Evolutionary conservation across 2,797 vertebrate genomes (phyloP), one percentile per base, ranked within the genome.

Genomic region (Enteromius argenteus): DNA sequence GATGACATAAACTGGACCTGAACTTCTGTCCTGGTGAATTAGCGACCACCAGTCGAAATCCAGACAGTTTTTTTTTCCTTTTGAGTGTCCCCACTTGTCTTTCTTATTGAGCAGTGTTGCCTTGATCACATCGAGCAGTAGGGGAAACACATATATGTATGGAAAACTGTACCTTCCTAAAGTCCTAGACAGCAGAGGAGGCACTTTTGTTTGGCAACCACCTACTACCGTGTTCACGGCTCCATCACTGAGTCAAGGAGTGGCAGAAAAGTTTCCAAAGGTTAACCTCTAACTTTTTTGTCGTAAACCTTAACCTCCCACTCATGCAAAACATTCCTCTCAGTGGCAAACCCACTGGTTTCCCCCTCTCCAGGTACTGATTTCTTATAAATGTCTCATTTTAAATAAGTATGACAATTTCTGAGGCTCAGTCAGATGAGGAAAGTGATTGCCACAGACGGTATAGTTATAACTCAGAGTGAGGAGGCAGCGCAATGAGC

Each of bases 331-430:
- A 77, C 66, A 80, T 79, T 79, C 56, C 87, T 89, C 86, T 92
- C 90, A 91, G 92, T 92, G 93, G 92, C 93, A 90, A 93, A 90
- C 91, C 91, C 86, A 88, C 88, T 87, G 92, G 93, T 92, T 95
- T 94, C 92, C 91, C 92, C 91, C 58, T 81, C 4, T 58, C 21
- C 85, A 72, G 89, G 91, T 94, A 91, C 84, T 91, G 93, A 94
- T 96, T 95, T 95, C 95, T 92, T 92, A 94, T 95, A 94, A 96
- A 95, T 91, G 89, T 85, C 79, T 85, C 44, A 87, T 76, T 93
- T 90, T 88, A 86, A 90, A 91, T 93, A 88, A 94, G 90, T 87
- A 60, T 86, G 88, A 80, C 86, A 92, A 94, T 93, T 92, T 89
- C 39, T 80, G 89, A 79, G 64, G 80, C 73, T 79, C 81, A 86